Base-by-base conservation (phyloP, 2,888 invertebrate genomes). In the Agrochola litura region DNA sequence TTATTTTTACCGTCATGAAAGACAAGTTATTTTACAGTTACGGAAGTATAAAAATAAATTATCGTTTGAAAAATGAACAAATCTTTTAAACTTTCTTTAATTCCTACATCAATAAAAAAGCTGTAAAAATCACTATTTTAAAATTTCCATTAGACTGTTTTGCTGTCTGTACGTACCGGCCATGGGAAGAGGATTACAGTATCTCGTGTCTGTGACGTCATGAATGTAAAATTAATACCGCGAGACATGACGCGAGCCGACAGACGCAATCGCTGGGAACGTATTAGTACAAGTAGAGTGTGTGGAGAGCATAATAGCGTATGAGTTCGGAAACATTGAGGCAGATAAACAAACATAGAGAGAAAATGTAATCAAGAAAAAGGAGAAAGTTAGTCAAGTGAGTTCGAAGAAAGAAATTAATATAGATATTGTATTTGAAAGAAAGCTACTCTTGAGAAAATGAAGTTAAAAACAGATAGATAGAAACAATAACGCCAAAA, bases 171-270 rank as follows among this genome's bases (percentile, higher is more conserved):
- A 92, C 92, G 41, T 58, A 67, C 76, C 72, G 82, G 82, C 87
- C 90, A 92, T 93, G 91, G 92, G 92, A 91, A 93, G 93, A 93
- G 94, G 95, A 95, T 96, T 95, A 96, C 90, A 90, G 91, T 88
- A 89, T 89, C 86, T 87, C 85, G 88, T 89, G 90, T 90, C 86
- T 84, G 90, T 95, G 95, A 95, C 95, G 95, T 95, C 95, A 96
- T 96, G 95, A 96, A 95, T 96, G 92, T 94, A 94, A 95, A 96
- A 95, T 95, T 95, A 96, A 95, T 95, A 92, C 95, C 94, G 90
- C 87, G 92, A 92, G 92, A 95, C 91, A 92, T 95, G 95, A 96
- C 93, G 86, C 92, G 92, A 89, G 76, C 93, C 88, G 96, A 96
- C 96, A 94, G 94, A 91, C 82, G 82, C 94, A 92, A 95, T 95